A percentile compares a stretch with the other conserved stretches of the same genome.
phyloP scores from a whole-genome alignment of 1,140 invertebrate genomes.

The Stegodyphus dumicola region DNA sequence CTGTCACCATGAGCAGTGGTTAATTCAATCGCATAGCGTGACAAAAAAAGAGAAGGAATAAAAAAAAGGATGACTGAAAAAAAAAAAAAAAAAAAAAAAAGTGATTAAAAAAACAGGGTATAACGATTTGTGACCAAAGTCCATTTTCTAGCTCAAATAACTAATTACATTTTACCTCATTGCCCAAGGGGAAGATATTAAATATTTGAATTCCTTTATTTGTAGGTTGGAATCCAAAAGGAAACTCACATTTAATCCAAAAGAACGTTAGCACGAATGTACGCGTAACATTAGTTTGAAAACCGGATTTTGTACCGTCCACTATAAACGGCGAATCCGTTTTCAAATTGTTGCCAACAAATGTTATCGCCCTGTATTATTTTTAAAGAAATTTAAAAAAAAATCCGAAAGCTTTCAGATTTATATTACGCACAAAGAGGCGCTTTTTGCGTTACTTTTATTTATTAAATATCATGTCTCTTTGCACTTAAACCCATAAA shows the following conservation, averaged over 20 bases:
- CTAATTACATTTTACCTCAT: conserved; percentile 61
- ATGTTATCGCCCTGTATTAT: too few relatives aligned
- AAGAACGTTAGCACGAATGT: too few relatives aligned
- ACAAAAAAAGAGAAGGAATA: neutral
- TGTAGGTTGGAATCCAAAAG: conserved; percentile 12
- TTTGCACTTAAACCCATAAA: too few relatives aligned
- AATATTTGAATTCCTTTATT: conserved; percentile 21
- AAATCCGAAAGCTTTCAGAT: too few relatives aligned
- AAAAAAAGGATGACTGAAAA: conserved; percentile 11
- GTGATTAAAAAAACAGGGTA: conserved; percentile 55
- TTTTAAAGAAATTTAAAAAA: too few relatives aligned
- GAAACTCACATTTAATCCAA: neutral
- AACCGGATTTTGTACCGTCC: too few relatives aligned
- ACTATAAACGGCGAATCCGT: too few relatives aligned
- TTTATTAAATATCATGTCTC: too few relatives aligned
- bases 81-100: conserved; percentile 34
- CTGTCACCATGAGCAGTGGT: conserved; percentile 54
- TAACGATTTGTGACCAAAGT: conserved; percentile 61
- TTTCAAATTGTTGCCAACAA: too few relatives aligned
- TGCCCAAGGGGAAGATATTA: conserved; percentile 6
- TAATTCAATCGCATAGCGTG: conserved; percentile 48
- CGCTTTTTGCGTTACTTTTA: too few relatives aligned
- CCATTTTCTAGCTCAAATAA: conserved; percentile 60
- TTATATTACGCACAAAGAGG: too few relatives aligned
- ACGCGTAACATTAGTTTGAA: too few relatives aligned